phyloP scores from a whole-genome alignment of 2,888 invertebrate species.

The Drosophila tripunctata region DNA sequence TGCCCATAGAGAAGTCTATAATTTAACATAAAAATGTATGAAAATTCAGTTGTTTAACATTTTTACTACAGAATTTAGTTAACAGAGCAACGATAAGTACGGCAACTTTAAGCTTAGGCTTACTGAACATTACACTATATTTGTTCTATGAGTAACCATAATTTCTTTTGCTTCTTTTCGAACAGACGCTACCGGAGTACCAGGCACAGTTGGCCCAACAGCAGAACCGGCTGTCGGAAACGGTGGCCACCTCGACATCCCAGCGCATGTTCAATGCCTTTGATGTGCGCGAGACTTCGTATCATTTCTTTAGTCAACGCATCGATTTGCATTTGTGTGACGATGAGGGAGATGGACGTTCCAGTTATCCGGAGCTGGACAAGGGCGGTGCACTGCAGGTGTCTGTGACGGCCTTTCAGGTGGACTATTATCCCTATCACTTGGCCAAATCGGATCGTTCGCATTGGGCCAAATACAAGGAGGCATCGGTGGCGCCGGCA shows the following conservation, averaged over 20 bases:
- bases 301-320: constrained; percentile 96
- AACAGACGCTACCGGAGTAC: constrained; percentile 88
- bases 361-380: constrained; percentile 92
- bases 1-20: too few species aligned
- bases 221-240: constrained; percentile 78
- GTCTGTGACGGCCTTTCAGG: constrained; percentile 92
- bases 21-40: too few species aligned
- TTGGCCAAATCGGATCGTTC: constrained; percentile 93
- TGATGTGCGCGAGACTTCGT: constrained; percentile 98
- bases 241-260: constrained; percentile 82
- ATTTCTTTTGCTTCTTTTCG: constrained; percentile 10
- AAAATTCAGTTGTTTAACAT: too few species aligned
- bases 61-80: too few species aligned
- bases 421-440: constrained; percentile 99
- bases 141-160: background rate
- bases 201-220: constrained; percentile 89
- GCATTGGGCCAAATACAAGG: constrained; percentile 94
- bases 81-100: too few species aligned
- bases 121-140: too few species aligned
- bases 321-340: constrained; percentile 98
- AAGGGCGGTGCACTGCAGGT: constrained; percentile 97
- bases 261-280: constrained; percentile 92
- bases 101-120: too few species aligned
- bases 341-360: constrained; percentile 94
- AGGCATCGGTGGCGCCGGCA: constrained; percentile 91